phyloP scores from a whole-genome alignment of 2,113 vertebrate genomes.

The cattle (Bos taurus) region DNA sequence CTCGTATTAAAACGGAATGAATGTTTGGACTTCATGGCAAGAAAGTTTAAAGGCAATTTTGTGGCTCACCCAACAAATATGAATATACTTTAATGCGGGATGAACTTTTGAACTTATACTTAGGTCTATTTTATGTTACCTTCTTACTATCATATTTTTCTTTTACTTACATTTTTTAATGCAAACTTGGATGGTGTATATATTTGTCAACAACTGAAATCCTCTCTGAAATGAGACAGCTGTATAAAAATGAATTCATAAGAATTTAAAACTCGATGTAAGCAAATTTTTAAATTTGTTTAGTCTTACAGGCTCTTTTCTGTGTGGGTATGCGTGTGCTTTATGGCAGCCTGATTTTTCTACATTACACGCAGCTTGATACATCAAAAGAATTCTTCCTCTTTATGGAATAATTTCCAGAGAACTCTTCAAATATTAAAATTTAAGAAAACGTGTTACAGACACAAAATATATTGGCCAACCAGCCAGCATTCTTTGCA shows the following conservation, averaged over 20 bases:
- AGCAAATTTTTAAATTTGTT: neutral
- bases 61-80: neutral
- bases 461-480: constrained; percentile 7
- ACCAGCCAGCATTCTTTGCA: neutral
- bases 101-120: neutral
- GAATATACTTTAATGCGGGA: neutral
- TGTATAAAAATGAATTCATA: neutral
- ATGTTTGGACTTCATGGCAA: neutral
- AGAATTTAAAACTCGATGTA: neutral
- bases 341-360: neutral
- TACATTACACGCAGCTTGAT: neutral
- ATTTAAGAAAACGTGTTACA: constrained; percentile 35
- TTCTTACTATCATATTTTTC: neutral
- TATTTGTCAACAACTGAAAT: neutral
- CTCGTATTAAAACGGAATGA: neutral
- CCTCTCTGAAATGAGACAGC: neutral
- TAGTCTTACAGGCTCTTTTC: neutral
- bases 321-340: neutral
- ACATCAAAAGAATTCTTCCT: neutral
- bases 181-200: neutral
- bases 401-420: neutral
- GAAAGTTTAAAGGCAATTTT: neutral
- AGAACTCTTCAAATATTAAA: constrained; percentile 42
- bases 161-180: neutral
- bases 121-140: neutral